Base-by-base conservation (phyloP, 2,888 invertebrate species). In the Sthenelais limicola region DNA sequence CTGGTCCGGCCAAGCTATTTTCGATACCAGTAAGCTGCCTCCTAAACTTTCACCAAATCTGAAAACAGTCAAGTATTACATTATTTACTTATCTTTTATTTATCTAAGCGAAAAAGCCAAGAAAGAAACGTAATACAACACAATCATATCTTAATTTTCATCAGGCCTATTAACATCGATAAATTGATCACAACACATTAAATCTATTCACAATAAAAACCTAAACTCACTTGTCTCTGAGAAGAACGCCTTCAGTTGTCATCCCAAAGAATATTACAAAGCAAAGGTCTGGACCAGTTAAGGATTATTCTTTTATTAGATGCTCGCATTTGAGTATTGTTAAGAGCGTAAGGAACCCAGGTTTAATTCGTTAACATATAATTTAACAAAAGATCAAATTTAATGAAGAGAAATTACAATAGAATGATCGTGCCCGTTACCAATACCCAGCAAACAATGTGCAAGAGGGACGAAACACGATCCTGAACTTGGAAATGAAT, bases 1-100 rank as follows among this genome's bases (percentile, higher is more conserved):
- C 82, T 97, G 94, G 87, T 96, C 95, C 12, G 98, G 98, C 98
- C 98, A 98, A 9, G 97, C 97, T 84, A 98, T 94, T 84, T 96
- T 94, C 0, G 98, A 97, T 28, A 97, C 97, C 0, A 98, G 96
- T 78, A 98, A 90, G 84, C 93, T 93, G 21, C 97, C 97, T 47
- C 96, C 96, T 81, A 98, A 94, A 78, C 97, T 97, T 85, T 94
- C 94, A 74, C 98, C 98, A 88, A 96, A 97, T 88, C 95, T 96
- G 84, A 30, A 73, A 49, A 38, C n/a, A n/a, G n/a, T n/a, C n/a
- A n/a, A n/a, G n/a, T n/a, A n/a, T n/a, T n/a, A n/a, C n/a, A n/a
- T n/a, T n/a, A n/a, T n/a, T n/a, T n/a, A n/a, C n/a, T n/a, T n/a
- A n/a, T n/a, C n/a, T n/a, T n/a, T n/a, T n/a, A n/a, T n/a, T n/a